Base-by-base conservation (phyloP, 2,888 invertebrate species). In the Trachelus stipa region DNA sequence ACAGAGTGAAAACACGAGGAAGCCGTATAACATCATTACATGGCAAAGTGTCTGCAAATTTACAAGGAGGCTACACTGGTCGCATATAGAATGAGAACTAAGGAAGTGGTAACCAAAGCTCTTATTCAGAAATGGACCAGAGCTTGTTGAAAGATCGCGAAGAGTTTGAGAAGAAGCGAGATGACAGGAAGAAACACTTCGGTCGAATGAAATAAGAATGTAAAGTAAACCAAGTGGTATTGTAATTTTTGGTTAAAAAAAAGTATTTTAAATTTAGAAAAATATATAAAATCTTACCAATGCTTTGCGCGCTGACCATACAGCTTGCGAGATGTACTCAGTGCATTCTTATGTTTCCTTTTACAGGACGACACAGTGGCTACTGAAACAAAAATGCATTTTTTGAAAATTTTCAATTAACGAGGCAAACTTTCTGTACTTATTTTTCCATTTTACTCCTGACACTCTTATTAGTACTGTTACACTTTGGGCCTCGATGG, bases 11-110 rank as follows among this genome's bases (percentile, higher is more conserved):
- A 86, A 86, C 81, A 85, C 80, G 82, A 85, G 84, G 81, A 84
- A 82, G 86, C 85, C 75, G 81, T 85, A 78, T 86, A 86, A 87
- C 84, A 79, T 86, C 86, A 83, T 87, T 86, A 86, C 81, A 74
- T 34, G n/a, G 79, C 79, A 84, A 85, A 86, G 81, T 81, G 85
- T 80, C 79, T 77, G 84, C 83, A 75, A 87, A 86, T 87, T 87
- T 87, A 76, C 80, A 76, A 68, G 37, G 12, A 4, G 68, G 68
- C 34, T 34, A 35, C 35, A 31, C n/a, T 34, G 73, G 30, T 37
- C 34, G 77, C n/a, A 74, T 74, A 11, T 68, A 4, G 68, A 74
- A 77, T 11, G 30, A 69, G 69, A 30, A 15, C 69, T 30, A 9
- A n/a, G 4, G 15, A 6, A 12, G 31, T n/a, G 69, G 30, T 3